Base-by-base conservation (phyloP, 2,888 invertebrate genomes). In the Ischnura elegans region DNA sequence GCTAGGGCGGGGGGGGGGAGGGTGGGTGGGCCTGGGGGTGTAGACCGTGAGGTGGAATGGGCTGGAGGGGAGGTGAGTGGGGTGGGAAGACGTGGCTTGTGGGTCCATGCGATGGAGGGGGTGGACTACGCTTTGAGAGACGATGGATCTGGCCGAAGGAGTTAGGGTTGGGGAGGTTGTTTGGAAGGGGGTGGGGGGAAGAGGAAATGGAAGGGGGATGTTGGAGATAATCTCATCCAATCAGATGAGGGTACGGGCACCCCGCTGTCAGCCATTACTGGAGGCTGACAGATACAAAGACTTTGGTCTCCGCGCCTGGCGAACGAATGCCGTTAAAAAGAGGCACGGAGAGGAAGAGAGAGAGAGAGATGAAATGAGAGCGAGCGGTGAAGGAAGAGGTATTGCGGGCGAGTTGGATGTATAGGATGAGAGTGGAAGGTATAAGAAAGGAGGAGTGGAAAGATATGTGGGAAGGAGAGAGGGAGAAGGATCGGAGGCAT, bases 241-340 rank as follows among this genome's bases (percentile, higher is more conserved):
- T 94, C 93, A 93, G 94, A 93, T 90, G 90, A 90, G 90, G 86
- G 45, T 93, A 86, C 93, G 86, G 94, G 93, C 94, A 46, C 93
- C 94, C 94, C 93, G 94, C 94, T 94, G 94, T 86, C 93, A 94
- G 94, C 94, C 94, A 94, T 94, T 94, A 94, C 94, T 93, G 94
- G 93, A 93, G 93, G 93, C 93, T 94, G 94, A 94, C 94, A 94
- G 94, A 93, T 94, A 94, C 94, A 94, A 94, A 94, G 94, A 90
- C 90, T 66, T 55, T 43, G 90, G 55, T 55, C 43, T 42, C 90
- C 42, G 90, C 61, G 90, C 90, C 90, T 43, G 66, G 90, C 42
- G 55, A 90, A 90, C 55, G 55, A 42, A 90, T 61, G 55, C 55
- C 90, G 42, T 90, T 87, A 25, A 51, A 87, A 55, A 36, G 55